Percentiles rank a stretch among this genome's conserved stretches.
These are phyloP conservation scores for Machaerirhynchus nigripectus DNA, from an alignment of 2,113 vertebrate genomes.

Conservation along the genomic window DNA sequence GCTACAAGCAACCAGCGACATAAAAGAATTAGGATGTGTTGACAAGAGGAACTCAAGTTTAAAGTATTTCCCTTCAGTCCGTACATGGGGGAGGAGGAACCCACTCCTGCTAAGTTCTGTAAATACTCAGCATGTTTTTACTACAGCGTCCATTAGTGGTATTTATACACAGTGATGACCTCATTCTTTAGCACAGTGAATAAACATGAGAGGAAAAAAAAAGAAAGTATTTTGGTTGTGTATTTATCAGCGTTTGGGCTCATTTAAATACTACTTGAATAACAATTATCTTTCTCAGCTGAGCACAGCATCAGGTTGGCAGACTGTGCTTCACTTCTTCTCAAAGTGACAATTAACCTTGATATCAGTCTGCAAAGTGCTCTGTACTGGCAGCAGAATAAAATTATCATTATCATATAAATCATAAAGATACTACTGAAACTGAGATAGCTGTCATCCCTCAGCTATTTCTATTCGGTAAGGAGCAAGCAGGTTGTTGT, in stretches of 20 bases:
- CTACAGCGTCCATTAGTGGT: not conserved
- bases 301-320: constrained; percentile 35
- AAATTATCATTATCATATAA: constrained; percentile 51
- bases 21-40: not conserved
- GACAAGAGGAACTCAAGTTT: constrained; percentile 18
- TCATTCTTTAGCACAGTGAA: constrained; percentile 27
- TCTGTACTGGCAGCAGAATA: constrained; percentile 45
- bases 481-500: constrained; percentile 1
- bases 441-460: constrained; percentile 1
- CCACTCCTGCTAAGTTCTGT: not conserved
- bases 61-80: not conserved
- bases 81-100: not conserved
- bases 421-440: constrained; percentile 45
- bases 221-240: not conserved
- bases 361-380: constrained; percentile 57
- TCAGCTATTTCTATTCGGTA: not conserved
- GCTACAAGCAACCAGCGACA: not conserved
- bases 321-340: constrained; percentile 46
- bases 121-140: constrained; percentile 1
- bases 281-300: constrained; percentile 42
- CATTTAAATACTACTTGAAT: constrained; percentile 46
- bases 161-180: constrained; percentile 25
- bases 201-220: not conserved
- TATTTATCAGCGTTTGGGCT: constrained; percentile 33
- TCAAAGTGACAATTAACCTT: constrained; percentile 64